Percentiles rank a stretch among this genome's conserved stretches.
Evolutionary conservation across 2,888 invertebrate genomes (phyloP).

Genomic region (Trissolcus brochymenae): DNA sequence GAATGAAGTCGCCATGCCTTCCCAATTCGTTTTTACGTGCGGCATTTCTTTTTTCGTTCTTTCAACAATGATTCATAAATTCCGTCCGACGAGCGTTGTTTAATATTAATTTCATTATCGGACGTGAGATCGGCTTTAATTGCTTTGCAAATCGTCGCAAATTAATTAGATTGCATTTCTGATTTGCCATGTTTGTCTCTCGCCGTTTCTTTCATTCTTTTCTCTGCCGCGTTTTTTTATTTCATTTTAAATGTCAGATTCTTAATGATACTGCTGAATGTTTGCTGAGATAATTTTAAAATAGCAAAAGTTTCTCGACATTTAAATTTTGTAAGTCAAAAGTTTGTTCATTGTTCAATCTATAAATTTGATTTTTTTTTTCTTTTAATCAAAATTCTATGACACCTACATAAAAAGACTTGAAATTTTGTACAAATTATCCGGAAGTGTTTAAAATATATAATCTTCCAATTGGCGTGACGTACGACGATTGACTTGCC

Average conservation of each 20-base stretch:
- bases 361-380: too few relatives aligned
- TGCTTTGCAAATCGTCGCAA: background rate
- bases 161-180: conserved; percentile 5
- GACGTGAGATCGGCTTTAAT: conserved; percentile 9
- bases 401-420: conserved; percentile 1
- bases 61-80: conserved; percentile 14
- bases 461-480: conserved; percentile 38
- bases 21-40: conserved; percentile 16
- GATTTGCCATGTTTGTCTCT: background rate
- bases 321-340: background rate
- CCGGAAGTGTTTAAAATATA: conserved; percentile 49
- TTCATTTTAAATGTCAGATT: too few relatives aligned
- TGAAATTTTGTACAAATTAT: conserved; percentile 28
- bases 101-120: conserved; percentile 29
- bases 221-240: too few relatives aligned
- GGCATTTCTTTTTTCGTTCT: conserved; percentile 6
- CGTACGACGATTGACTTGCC: conserved; percentile 32
- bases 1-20: conserved; percentile 29
- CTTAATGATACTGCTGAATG: too few relatives aligned
- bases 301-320: too few relatives aligned
- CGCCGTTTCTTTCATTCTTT: too few relatives aligned
- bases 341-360: too few relatives aligned
- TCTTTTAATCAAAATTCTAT: too few relatives aligned
- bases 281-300: too few relatives aligned
- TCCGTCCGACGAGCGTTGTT: conserved; percentile 25